Conservation (phyloP, 2,113 vertebrate species). For the Gambusia holbrooki region DNA sequence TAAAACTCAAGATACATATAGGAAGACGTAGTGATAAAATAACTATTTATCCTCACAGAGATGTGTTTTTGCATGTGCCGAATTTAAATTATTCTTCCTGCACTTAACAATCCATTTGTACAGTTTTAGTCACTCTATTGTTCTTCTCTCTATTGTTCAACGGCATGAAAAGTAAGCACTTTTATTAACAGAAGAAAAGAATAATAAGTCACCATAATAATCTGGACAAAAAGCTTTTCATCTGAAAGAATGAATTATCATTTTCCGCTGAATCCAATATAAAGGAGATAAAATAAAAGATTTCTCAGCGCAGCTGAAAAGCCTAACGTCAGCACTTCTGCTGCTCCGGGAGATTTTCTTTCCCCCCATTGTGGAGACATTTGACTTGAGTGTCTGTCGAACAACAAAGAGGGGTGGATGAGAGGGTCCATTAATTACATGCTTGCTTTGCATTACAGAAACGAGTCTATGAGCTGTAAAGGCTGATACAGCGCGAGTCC, state of each 20-base stretch:
- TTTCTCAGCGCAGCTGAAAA: slow-evolving; percentile 55
- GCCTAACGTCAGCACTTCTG: slow-evolving; percentile 75
- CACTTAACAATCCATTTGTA: slow-evolving; percentile 30
- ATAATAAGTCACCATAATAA: slow-evolving; percentile 20
- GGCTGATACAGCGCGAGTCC: slow-evolving; percentile 67
- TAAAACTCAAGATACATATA: neutral
- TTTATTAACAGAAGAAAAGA: slow-evolving; percentile 27
- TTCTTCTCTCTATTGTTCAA: slow-evolving; percentile 56
- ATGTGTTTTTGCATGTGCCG: slow-evolving; percentile 2
- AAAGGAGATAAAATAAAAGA: slow-evolving; percentile 41
- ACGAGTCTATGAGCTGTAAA: slow-evolving; percentile 66
- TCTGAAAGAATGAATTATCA: slow-evolving; percentile 42
- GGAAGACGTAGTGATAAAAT: neutral
- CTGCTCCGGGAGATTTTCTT: slow-evolving; percentile 68
- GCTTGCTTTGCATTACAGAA: slow-evolving; percentile 78
- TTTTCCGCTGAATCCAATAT: slow-evolving; percentile 38
- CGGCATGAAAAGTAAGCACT: slow-evolving; percentile 37
- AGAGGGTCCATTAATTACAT: slow-evolving; percentile 80
- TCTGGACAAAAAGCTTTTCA: slow-evolving; percentile 39
- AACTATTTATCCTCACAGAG: neutral
- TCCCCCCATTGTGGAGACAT: slow-evolving; percentile 75
- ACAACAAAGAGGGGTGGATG: slow-evolving; percentile 78
- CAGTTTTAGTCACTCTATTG: slow-evolving; percentile 46
- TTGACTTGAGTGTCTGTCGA: slow-evolving; percentile 78
- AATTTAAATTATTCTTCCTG: slow-evolving; percentile 20